These are phyloP conservation scores for Agrilus planipennis DNA, from an alignment of 1,140 invertebrate genomes.

Conservation along the genomic window DNA sequence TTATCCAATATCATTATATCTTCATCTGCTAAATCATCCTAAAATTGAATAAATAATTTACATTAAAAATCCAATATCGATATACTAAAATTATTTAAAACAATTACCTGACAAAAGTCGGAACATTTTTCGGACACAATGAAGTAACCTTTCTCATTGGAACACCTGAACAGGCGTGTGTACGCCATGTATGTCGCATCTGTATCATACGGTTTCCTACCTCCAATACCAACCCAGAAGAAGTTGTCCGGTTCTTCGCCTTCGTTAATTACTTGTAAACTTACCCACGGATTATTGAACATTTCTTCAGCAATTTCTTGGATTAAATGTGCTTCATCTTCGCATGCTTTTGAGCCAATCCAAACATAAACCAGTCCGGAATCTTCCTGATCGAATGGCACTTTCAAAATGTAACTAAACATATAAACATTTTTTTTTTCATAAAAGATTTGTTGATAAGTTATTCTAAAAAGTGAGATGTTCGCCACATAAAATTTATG, in stretches of 20 bases:
- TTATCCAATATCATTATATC: slow-evolving; percentile 99
- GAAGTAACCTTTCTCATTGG: slow-evolving; percentile 99
- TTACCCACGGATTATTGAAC: slow-evolving; percentile 83
- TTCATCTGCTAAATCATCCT: slow-evolving; percentile 98
- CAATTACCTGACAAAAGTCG: slow-evolving; percentile 92
- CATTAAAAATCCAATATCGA: neutral
- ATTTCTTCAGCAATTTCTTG: slow-evolving; percentile 91
- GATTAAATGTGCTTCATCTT: slow-evolving; percentile 77
- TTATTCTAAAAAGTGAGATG: no score
- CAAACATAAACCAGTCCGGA: slow-evolving; percentile 95
- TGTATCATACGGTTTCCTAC: slow-evolving; percentile 83
- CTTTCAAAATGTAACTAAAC: slow-evolving; percentile 85
- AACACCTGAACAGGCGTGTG: slow-evolving; percentile 92
- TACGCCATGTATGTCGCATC: slow-evolving; percentile 90
- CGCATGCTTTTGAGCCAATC: slow-evolving; percentile 83
- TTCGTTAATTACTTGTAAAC: slow-evolving; percentile 81
- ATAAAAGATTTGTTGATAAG: no score
- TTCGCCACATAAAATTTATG: no score
- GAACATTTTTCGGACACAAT: slow-evolving; percentile 98
- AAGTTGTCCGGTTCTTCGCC: slow-evolving; percentile 98
- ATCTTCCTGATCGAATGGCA: slow-evolving; percentile 83
- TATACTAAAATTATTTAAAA: neutral
- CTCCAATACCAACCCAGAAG: slow-evolving; percentile 94
- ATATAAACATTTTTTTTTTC: neutral
- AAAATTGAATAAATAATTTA: no score